Evolutionary conservation across 2,888 invertebrate species (phyloP), one percentile per base, ranked within the genome.

Genomic region (Apotomis turbidana): DNA sequence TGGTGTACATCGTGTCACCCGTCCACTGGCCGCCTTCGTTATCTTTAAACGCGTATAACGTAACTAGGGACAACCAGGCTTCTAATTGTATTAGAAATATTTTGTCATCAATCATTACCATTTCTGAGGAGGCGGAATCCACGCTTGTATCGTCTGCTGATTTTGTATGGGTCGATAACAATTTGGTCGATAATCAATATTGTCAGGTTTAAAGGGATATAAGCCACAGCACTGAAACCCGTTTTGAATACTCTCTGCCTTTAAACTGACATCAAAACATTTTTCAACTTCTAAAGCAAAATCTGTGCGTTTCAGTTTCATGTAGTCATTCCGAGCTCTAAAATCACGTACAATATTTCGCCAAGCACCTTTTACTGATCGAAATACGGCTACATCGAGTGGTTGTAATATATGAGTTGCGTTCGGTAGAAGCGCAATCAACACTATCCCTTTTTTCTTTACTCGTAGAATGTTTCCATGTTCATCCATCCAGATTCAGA

Each of bases 381-480:
- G 68, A 62, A 76, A 78, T 63, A 77, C 76, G 10, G 75, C 78
- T 8, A 77, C 77, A 52, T 77, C 76, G 46, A 75, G 55, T 12
- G 75, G 77, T 59, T 77, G 75, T 49, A 75, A 55, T 67, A 75
- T 67, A 46, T 78, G 75, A 41, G 75, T 78, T 60, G 76, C 74
- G 44, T 78, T 77, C 58, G 77, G 77, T 27, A 75, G 71, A 13
- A 78, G 71, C 49, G 78, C 76, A 15, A 76, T 58, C 5, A 76
- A 71, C 0, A 76, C 73, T 38, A 76, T 76, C 3, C 73, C 77
- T 73, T 73, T 78, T 76, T 74, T 77, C 76, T 3, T 74, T 59
- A 59, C 13, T 59, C 41, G 13, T 59, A 41, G 8, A 59, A 41
- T 5, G 59, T 36, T 41, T 13, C 59, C 9, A 36, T 38, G 4